These are phyloP conservation scores for Heliconius hewitsoni DNA, from an alignment of 1,140 invertebrate genomes.

Conservation along the genomic window DNA sequence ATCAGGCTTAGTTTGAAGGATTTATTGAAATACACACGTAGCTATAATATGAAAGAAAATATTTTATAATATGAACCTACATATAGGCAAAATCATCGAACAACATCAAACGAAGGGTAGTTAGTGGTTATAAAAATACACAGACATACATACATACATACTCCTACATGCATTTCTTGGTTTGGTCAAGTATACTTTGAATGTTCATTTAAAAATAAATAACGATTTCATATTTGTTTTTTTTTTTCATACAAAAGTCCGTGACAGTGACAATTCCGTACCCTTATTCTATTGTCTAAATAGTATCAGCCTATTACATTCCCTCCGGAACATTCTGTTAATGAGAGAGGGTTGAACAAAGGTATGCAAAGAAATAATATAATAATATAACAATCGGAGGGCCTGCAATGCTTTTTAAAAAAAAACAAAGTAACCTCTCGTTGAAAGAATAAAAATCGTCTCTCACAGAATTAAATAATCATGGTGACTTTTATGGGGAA, in stretches of 20 bases:
- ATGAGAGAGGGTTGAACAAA: constrained; percentile 34
- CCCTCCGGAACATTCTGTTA: constrained; percentile 32
- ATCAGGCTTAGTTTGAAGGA: background rate
- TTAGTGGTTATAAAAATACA: constrained; percentile 6
- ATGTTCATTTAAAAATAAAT: constrained; percentile 12
- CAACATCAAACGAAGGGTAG: constrained; percentile 3
- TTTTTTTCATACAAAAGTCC: constrained; percentile 2
- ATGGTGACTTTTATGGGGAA: constrained; percentile 1
- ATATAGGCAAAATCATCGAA: background rate
- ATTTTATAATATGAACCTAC: background rate
- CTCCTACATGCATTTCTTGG: background rate
- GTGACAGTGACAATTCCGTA: constrained; percentile 21
- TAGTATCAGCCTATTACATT: constrained; percentile 26
- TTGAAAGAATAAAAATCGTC: constrained; percentile 15
- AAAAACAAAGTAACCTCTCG: constrained; percentile 14
- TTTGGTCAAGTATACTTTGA: constrained; percentile 10
- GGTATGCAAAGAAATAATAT: constrained; percentile 29
- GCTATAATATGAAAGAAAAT: background rate
- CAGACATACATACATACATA: background rate
- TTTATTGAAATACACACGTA: background rate
- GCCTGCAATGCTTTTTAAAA: constrained; percentile 19
- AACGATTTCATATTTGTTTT: constrained; percentile 1
- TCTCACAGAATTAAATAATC: constrained; percentile 10
- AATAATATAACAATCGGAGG: constrained; percentile 21
- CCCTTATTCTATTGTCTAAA: constrained; percentile 29